Percentiles rank a stretch among this genome's conserved stretches.
These are phyloP conservation scores for Pelusios castaneus DNA, from an alignment of 2,113 vertebrate genomes.

Conservation along the genomic window DNA sequence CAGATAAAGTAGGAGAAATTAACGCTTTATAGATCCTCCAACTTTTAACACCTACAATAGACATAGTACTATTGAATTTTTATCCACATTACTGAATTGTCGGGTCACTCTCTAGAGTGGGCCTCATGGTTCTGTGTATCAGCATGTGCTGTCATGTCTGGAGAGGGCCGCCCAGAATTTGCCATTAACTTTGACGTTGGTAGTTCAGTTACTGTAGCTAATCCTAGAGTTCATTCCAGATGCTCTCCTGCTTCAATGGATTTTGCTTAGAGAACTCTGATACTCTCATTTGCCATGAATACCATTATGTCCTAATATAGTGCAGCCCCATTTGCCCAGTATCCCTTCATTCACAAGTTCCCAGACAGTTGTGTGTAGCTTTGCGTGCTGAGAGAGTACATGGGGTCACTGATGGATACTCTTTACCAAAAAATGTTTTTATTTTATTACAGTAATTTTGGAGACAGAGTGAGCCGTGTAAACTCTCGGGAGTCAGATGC, in stretches of 20 bases:
- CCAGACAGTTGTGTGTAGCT: neutral
- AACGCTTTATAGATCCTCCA: neutral
- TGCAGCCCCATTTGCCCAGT: neutral
- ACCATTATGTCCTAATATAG: neutral
- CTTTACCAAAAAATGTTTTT: neutral
- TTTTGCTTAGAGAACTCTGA: neutral
- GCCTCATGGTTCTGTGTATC: neutral
- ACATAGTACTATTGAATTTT: neutral
- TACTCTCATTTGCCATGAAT: neutral
- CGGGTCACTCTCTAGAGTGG: neutral
- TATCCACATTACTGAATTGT: neutral
- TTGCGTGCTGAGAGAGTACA: neutral
- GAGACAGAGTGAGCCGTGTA: neutral
- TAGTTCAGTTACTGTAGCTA: slow-evolving; percentile 3
- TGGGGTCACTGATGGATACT: neutral
- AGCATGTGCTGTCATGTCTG: neutral
- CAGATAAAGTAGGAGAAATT: neutral
- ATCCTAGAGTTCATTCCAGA: neutral
- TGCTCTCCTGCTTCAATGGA: neutral
- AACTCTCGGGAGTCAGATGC: slow-evolving; percentile 5
- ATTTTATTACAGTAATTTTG: neutral
- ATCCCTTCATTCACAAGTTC: neutral
- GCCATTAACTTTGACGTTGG: neutral
- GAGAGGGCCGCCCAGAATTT: neutral
- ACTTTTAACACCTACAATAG: neutral